Base-by-base conservation (phyloP, 2,797 vertebrate species). In the Myoxocephalus aenaeus region DNA sequence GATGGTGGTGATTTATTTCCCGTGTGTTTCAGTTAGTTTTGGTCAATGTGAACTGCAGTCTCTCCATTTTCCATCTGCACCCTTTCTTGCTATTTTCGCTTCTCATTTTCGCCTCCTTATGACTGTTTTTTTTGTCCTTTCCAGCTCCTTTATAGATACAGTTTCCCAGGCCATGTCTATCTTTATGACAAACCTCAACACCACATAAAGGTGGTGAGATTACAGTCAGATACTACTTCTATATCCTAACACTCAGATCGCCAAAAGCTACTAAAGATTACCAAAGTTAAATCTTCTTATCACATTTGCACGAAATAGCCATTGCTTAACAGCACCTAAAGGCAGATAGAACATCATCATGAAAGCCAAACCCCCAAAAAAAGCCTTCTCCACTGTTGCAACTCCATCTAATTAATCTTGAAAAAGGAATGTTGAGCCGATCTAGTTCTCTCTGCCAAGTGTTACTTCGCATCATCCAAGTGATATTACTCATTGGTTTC, bases 1-100 rank as follows among this genome's bases (percentile, higher is more conserved):
- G 83, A 80, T 63, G 84, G 84, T 25, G 66, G 10, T 92, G 87
- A 93, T 93, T 91, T 94, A 93, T 93, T 93, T 94, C 86, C 90
- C 79, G 81, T 81, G 85, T 91, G 90, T 91, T 95, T 92, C 77
- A 71, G 88, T 91, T 92, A 84, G 86, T 85, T 87, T 87, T 85
- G 85, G 87, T 90, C 70, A 7, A 87, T 65, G 86, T 88, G 87
- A 93, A 87, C 70, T 82, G 73, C 65, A 82, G 75, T 81, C 74
- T 77, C 77, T 90, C 71, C 78, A 77, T 89, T 90, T 91, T 92
- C 90, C 85, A 89, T 90, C 73, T 89, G 89, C 51, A 79, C 73
- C 15, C 18, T 59, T 71, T 62, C 40, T 69, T 22, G 62, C 46
- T 50, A 66, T 78, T 77, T 79, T 75, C 34, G 59, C 53, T 79